These are phyloP conservation scores for Coecobrya sp. DNA, from an alignment of 2,888 invertebrate genomes.

Conservation along the genomic window DNA sequence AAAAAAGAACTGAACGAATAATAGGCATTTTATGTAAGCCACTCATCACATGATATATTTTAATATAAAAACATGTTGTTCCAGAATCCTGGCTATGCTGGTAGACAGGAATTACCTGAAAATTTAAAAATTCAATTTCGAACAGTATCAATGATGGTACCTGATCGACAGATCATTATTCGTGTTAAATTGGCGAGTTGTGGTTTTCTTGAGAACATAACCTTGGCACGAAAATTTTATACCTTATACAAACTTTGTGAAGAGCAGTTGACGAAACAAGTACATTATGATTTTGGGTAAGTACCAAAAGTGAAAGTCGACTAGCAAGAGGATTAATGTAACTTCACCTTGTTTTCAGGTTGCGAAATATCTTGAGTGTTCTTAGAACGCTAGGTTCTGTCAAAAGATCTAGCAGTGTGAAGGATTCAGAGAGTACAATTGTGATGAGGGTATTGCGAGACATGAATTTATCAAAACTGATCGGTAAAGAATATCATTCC, in stretches of 20 bases:
- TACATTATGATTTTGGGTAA: slow-evolving; percentile 44
- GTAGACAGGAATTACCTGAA: slow-evolving; percentile 89
- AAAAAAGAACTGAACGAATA: neutral
- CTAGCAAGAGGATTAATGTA: neutral
- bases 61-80: neutral
- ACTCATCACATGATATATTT: too few relatives aligned
- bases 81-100: slow-evolving; percentile 94
- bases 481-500: slow-evolving; percentile 88
- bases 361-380: slow-evolving; percentile 98
- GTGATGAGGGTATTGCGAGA: slow-evolving; percentile 98
- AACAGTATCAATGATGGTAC: slow-evolving; percentile 99
- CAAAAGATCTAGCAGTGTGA: slow-evolving; percentile 94
- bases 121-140: slow-evolving; percentile 99
- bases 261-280: slow-evolving; percentile 98
- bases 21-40: too few relatives aligned
- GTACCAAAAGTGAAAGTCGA: neutral
- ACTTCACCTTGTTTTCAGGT: slow-evolving; percentile 91
- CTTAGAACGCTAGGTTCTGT: slow-evolving; percentile 96
- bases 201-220: slow-evolving; percentile 98
- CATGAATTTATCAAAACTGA: slow-evolving; percentile 99
- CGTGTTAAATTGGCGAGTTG: slow-evolving; percentile 98
- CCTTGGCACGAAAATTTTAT: slow-evolving; percentile 97
- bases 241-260: slow-evolving; percentile 98
- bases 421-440: slow-evolving; percentile 97
- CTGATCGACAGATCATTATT: slow-evolving; percentile 98